These are phyloP conservation scores for Venturia canescens DNA, from an alignment of 1,140 invertebrate genomes.

Conservation along the genomic window DNA sequence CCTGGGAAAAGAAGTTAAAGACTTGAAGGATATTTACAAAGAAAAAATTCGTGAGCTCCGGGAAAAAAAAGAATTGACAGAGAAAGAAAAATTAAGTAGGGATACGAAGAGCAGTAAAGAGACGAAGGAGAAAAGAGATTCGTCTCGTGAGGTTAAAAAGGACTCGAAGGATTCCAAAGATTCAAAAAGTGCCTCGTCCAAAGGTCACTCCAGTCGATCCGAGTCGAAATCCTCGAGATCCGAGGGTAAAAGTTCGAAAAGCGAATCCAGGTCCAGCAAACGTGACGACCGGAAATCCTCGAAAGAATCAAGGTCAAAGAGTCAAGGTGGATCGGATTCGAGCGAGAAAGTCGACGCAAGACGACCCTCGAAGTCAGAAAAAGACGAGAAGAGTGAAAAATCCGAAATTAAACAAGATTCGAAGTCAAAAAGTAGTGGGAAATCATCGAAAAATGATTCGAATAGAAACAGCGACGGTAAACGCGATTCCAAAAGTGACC, in stretches of 20 bases:
- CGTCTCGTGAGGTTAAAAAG: conserved; percentile 62
- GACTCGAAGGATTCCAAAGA: conserved; percentile 74
- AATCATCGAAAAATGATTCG: conserved; percentile 55
- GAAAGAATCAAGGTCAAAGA: conserved; percentile 44
- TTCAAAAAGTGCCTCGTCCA: conserved; percentile 47
- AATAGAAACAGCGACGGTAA: conserved; percentile 28
- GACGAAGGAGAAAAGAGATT: conserved; percentile 65
- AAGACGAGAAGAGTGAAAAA: conserved; percentile 61
- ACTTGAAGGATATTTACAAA: conserved; percentile 75
- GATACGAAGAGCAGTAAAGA: conserved; percentile 59
- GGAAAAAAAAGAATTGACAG: conserved; percentile 75
- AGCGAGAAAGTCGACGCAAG: conserved; percentile 51
- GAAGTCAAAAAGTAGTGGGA: neutral
- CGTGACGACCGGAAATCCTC: conserved; percentile 49
- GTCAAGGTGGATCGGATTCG: conserved; percentile 56
- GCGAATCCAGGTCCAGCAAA: conserved; percentile 56
- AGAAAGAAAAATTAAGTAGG: conserved; percentile 72
- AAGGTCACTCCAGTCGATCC: conserved; percentile 39
- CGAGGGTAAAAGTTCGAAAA: conserved; percentile 49
- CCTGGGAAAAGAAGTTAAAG: conserved; percentile 67
- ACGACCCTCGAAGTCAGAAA: conserved; percentile 58
- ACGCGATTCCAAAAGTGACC: conserved; percentile 36
- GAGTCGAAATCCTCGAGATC: conserved; percentile 39
- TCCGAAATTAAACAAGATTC: conserved; percentile 60
- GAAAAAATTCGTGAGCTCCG: conserved; percentile 74